Evolutionary conservation across 2,113 vertebrate genomes (phyloP), one percentile per base, ranked within the genome.

Genomic region (Austrofundulus limnaeus): DNA sequence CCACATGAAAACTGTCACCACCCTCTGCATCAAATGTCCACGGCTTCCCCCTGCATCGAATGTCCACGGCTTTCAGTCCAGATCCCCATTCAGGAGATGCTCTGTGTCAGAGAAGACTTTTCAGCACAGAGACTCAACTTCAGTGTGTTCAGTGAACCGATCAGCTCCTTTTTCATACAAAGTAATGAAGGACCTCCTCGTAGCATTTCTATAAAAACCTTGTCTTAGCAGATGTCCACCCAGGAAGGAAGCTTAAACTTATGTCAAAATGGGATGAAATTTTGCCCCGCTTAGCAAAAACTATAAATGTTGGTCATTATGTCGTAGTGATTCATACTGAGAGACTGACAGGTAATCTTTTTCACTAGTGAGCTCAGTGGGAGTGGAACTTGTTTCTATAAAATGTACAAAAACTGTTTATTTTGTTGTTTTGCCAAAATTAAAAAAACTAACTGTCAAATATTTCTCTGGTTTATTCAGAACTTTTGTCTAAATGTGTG

Each of bases 321-420:
- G n/a, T 28, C 3, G 28, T 28, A 28, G 28, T 28, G 28, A 28
- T 80, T 67, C 10, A 76, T 73, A 69, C 72, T 72, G 65, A 87
- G 72, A 21, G 13, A 65, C 57, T 59, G 77, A 56, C 47, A 82
- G 56, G 23, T 61, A 64, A 80, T 74, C 57, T 70, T 58, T 71
- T 66, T n/a, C 58, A 78, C 56, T 49, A 62, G 34, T 69, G 71
- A 78, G 47, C 61, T 2, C n/a, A 37, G n/a, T 20, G 34, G n/a
- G 7, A 28, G 16, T 50, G 9, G 11, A 51, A 25, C 2, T 23
- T 17, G 5, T 16, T 43, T 43, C 31, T 34, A 34, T 8, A 16
- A 43, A 4, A 17, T 2, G 28, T 21, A 20, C 9, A 4, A 46
- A 46, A 46, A 12, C 1, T 20, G 2, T 20, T 3, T 9, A 20